phyloP scores from a whole-genome alignment of 2,797 vertebrate genomes.

The Poecilia velifera region DNA sequence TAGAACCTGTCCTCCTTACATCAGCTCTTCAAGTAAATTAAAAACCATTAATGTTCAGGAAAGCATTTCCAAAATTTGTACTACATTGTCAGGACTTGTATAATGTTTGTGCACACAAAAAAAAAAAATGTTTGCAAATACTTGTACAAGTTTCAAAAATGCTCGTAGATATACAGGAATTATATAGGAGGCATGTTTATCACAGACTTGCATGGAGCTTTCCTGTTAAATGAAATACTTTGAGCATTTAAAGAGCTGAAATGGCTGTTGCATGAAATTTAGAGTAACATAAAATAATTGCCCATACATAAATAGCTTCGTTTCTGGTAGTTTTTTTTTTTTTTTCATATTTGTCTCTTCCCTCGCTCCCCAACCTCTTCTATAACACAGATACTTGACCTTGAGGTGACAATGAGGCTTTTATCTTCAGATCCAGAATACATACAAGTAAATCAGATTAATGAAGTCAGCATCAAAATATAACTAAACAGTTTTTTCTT shows the following conservation, averaged over 20 bases:
- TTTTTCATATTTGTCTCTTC: not conserved
- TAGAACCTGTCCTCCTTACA: too few species aligned
- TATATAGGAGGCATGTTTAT: not conserved
- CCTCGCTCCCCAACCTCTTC: not conserved
- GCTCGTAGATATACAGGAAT: not conserved
- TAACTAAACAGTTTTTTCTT: slow-evolving; percentile 31
- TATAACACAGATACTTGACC: slow-evolving; percentile 8
- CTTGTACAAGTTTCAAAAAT: not conserved
- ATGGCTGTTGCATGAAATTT: not conserved
- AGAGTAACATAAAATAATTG: not conserved
- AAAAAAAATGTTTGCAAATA: not conserved
- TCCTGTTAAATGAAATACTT: not conserved
- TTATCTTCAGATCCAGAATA: slow-evolving; percentile 65
- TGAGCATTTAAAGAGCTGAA: not conserved
- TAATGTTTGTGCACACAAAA: not conserved
- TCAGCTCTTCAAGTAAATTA: not conserved
- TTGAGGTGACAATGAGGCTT: slow-evolving; percentile 56
- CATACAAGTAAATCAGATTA: slow-evolving; percentile 17
- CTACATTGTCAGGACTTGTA: not conserved
- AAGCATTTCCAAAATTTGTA: not conserved
- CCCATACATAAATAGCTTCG: not conserved
- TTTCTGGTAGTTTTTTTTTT: too few species aligned
- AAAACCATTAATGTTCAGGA: not conserved
- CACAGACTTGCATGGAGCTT: not conserved
- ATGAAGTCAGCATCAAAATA: not conserved